These are phyloP conservation scores for Aspidoscelis tigris DNA, from an alignment of 2,113 vertebrate genomes.

Conservation along the genomic window DNA sequence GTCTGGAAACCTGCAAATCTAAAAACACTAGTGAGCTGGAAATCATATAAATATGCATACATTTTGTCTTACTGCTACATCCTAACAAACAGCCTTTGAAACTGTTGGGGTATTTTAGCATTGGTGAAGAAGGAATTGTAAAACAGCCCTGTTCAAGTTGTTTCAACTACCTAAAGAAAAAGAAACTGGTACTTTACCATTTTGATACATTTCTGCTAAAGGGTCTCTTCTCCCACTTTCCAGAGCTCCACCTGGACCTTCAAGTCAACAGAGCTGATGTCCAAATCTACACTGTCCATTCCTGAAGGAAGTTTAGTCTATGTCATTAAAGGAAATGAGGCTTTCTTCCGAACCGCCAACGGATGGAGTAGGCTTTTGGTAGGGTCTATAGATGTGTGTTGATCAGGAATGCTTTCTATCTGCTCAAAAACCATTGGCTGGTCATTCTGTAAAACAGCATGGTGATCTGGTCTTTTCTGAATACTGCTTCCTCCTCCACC, in stretches of 20 bases:
- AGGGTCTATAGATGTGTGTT: neutral
- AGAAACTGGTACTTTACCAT: too few species aligned
- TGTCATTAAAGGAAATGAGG: conserved; percentile 46
- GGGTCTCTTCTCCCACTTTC: neutral
- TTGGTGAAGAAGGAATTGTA: neutral
- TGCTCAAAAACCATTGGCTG: neutral
- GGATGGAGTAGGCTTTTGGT: conserved; percentile 72
- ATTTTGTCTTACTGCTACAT: too few species aligned
- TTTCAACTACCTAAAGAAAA: too few species aligned
- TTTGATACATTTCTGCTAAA: neutral
- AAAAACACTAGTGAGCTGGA: too few species aligned
- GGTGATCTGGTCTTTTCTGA: too few species aligned
- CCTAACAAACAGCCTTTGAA: too few species aligned
- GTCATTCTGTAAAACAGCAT: neutral
- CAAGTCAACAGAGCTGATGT: conserved; percentile 65
- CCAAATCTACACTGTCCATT: conserved; percentile 39
- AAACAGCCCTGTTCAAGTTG: neutral
- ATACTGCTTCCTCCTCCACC: too few species aligned
- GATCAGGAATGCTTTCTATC: neutral
- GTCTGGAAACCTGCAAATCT: too few species aligned
- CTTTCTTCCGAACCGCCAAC: conserved; percentile 60
- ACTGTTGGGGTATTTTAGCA: too few species aligned
- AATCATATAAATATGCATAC: too few species aligned
- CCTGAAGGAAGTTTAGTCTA: conserved; percentile 71
- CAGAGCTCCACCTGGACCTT: conserved; percentile 67